Evolutionary conservation across 1,140 invertebrate species (phyloP).

Genomic region (Zaprionus ghesquierei): DNA sequence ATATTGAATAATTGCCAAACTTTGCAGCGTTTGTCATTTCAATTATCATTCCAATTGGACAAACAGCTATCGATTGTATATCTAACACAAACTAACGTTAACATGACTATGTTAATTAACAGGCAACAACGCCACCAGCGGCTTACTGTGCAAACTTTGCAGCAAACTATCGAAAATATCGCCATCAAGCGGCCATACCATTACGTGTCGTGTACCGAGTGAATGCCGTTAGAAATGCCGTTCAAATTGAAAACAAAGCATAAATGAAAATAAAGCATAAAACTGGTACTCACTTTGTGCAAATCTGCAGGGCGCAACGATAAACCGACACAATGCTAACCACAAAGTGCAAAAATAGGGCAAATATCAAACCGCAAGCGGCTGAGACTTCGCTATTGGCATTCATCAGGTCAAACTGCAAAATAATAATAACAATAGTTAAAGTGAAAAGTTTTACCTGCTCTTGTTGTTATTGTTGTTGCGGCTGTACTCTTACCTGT

Average conservation of each 20-base stretch:
- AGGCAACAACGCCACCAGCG: constrained; percentile 9
- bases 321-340: constrained; percentile 81
- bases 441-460: constrained; percentile 13
- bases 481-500: constrained; percentile 18
- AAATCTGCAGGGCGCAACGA: constrained; percentile 74
- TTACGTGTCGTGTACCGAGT: not conserved
- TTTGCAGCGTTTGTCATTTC: not conserved
- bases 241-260: not conserved
- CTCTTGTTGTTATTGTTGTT: not conserved
- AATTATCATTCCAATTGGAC: not conserved
- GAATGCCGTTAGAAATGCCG: not conserved
- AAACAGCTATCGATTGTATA: constrained; percentile 2
- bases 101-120: constrained; percentile 25
- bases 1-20: not conserved
- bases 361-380: constrained; percentile 73
- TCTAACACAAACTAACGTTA: not conserved
- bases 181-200: not conserved
- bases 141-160: not conserved
- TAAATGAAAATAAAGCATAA: not conserved
- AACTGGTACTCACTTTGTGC: constrained; percentile 73
- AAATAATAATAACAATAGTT: constrained; percentile 6
- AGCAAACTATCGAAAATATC: constrained; percentile 10
- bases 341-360: constrained; percentile 75
- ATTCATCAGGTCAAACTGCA: constrained; percentile 68
- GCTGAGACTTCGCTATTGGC: constrained; percentile 73